Evolutionary conservation across 2,888 invertebrate species (phyloP).

Genomic region (Drosophila paracracens): DNA sequence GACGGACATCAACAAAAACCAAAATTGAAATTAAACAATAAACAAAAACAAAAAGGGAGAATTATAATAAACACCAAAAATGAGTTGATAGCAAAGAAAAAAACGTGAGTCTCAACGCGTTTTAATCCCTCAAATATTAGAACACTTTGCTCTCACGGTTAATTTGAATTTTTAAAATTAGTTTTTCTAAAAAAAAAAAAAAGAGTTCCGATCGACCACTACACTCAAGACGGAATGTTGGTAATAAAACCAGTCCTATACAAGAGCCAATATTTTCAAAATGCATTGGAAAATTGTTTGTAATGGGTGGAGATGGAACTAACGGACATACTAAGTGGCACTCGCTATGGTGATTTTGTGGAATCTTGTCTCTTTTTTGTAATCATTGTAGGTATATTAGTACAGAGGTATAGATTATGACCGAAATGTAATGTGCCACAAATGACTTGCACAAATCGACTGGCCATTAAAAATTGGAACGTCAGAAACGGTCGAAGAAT

Average conservation of each 20-base stretch:
- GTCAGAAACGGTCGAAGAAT: not conserved
- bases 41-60: slow-evolving; percentile 25
- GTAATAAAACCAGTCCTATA: not conserved
- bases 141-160: not conserved
- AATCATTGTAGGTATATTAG: not conserved
- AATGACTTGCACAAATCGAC: slow-evolving; percentile 24
- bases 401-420: not conserved
- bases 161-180: not conserved
- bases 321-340: not conserved
- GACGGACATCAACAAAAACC: slow-evolving; percentile 47
- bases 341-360: not conserved
- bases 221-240: too few species aligned
- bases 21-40: slow-evolving; percentile 35
- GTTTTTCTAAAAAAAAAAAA: not conserved
- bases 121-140: not conserved
- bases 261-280: not conserved
- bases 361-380: not conserved
- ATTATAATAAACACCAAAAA: slow-evolving; percentile 21
- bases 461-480: not conserved
- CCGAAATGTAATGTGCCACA: not conserved
- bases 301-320: not conserved
- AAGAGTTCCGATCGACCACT: not conserved
- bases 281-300: not conserved
- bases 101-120: not conserved
- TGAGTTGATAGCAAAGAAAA: slow-evolving; percentile 6